Conservation (phyloP, 2,888 invertebrate species). For the Lacanobia oleracea region DNA sequence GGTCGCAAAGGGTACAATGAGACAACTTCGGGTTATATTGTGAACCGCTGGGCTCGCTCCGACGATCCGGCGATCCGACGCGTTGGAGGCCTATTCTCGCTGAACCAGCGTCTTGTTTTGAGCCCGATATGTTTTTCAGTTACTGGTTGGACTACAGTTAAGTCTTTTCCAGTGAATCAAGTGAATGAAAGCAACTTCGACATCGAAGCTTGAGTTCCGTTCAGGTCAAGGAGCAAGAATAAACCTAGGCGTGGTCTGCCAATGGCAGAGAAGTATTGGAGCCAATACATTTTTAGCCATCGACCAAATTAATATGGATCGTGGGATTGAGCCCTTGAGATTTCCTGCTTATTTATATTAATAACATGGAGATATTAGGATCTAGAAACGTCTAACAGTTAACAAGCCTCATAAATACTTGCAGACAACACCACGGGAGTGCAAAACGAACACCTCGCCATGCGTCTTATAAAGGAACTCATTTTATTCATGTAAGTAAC, state of each 20-base stretch:
- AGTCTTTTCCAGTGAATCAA: conserved; percentile 5
- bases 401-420: conserved; percentile 50
- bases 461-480: conserved; percentile 42
- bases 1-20: conserved; percentile 86
- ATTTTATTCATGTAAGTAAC: conserved; percentile 39
- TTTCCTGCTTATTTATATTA: conserved; percentile 27
- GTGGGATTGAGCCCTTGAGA: conserved; percentile 46
- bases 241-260: conserved; percentile 27
- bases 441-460: conserved; percentile 14
- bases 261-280: conserved; percentile 51
- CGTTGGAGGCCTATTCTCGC: conserved; percentile 13
- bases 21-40: conserved; percentile 63
- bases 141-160: background rate
- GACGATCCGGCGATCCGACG: conserved; percentile 52
- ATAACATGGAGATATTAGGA: conserved; percentile 36
- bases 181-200: background rate
- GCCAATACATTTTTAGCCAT: conserved; percentile 53
- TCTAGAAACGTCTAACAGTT: conserved; percentile 46
- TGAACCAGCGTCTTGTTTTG: background rate
- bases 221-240: conserved; percentile 12
- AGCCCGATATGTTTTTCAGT: background rate
- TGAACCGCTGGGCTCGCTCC: conserved; percentile 42
- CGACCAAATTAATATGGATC: conserved; percentile 37
- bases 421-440: conserved; percentile 25
- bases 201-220: conserved; percentile 4